phyloP scores from a whole-genome alignment of 2,888 invertebrate species.

The Erebia ligea region DNA sequence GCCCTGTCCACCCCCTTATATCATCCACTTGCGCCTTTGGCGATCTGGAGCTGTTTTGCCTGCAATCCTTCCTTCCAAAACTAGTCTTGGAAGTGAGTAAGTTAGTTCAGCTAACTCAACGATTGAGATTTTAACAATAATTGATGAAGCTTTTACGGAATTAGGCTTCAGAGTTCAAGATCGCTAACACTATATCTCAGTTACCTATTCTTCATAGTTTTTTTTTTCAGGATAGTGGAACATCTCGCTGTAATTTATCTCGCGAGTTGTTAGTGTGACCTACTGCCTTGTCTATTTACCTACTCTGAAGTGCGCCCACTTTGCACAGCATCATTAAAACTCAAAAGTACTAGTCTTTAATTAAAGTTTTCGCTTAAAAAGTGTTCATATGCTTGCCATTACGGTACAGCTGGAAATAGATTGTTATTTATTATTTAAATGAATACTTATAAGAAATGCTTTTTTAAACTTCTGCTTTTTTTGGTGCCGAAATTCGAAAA shows the following conservation, averaged over 20 bases:
- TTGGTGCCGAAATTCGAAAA: too few species aligned
- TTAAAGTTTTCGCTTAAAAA: slow-evolving; percentile 9
- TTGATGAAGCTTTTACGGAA: not conserved
- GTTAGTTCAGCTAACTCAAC: not conserved
- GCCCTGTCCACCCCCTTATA: too few species aligned
- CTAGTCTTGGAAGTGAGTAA: too few species aligned
- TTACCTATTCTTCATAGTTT: not conserved
- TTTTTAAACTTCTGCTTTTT: too few species aligned
- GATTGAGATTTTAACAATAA: not conserved
- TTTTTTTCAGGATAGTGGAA: slow-evolving; percentile 2
- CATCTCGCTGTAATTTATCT: slow-evolving; percentile 12
- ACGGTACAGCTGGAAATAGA: too few species aligned
- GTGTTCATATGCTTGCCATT: not conserved
- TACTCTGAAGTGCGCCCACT: not conserved
- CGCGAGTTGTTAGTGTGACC: slow-evolving; percentile 9
- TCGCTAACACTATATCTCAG: not conserved
- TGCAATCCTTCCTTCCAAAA: too few species aligned
- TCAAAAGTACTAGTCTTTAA: slow-evolving; percentile 11
- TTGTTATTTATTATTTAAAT: too few species aligned
- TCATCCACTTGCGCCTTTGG: too few species aligned
- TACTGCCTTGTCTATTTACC: slow-evolving; percentile 18
- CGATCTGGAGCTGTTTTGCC: too few species aligned
- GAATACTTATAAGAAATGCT: too few species aligned
- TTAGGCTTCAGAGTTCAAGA: not conserved
- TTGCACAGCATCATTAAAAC: slow-evolving; percentile 19